These are phyloP conservation scores for Ciona savignyi DNA, from an alignment of 23 tunicate species.

Conservation along the genomic window DNA sequence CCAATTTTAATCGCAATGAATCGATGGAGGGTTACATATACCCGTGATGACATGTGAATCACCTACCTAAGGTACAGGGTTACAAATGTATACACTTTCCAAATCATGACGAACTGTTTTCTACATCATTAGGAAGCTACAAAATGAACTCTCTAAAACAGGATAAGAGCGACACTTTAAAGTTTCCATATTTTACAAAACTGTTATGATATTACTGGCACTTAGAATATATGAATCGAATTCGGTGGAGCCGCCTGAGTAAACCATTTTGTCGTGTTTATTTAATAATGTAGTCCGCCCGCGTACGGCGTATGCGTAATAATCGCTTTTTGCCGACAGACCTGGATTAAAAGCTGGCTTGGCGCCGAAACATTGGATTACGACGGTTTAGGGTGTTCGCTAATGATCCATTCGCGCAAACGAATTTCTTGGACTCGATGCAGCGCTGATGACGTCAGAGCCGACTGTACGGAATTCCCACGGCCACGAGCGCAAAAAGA, in stretches of 20 bases:
- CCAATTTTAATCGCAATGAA: too few relatives aligned
- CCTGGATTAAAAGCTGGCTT: not conserved
- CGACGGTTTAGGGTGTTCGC: not conserved
- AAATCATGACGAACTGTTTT: too few relatives aligned
- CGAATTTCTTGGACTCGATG: too few relatives aligned
- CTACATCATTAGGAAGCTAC: too few relatives aligned
- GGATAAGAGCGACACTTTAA: too few relatives aligned
- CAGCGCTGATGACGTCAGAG: not conserved
- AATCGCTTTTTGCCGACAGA: not conserved
- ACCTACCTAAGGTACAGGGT: too few relatives aligned
- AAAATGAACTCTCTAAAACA: too few relatives aligned
- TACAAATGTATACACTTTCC: too few relatives aligned
- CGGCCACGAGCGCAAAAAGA: not conserved
- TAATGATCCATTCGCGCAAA: not conserved
- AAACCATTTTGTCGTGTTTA: not conserved
- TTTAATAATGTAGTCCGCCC: not conserved
- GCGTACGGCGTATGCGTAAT: not conserved
- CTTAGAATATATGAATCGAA: not conserved
- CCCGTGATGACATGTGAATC: too few relatives aligned
- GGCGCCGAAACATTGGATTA: slow-evolving; percentile 1
- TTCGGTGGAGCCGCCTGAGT: not conserved
- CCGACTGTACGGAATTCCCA: not conserved
- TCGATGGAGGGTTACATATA: too few relatives aligned
- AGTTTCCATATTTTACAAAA: too few relatives aligned
- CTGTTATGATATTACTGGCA: too few relatives aligned